Evolutionary conservation across 2,797 vertebrate genomes (phyloP), one percentile per base, ranked within the genome.

Genomic region (Erithacus rubecula): DNA sequence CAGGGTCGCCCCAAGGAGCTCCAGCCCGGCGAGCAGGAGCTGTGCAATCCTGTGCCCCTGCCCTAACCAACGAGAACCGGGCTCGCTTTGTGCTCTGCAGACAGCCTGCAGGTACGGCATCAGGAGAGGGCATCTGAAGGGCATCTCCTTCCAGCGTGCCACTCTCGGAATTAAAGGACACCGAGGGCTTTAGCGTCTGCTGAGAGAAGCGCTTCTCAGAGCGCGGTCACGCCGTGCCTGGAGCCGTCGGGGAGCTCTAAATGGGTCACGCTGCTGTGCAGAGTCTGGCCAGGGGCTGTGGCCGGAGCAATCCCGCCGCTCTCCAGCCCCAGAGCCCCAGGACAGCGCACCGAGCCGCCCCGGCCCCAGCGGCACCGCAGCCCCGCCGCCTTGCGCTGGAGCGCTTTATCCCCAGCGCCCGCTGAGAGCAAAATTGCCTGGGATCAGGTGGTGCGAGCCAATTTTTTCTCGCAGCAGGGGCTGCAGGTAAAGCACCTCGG

Each of bases 401-500:
- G 82, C 21, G 20, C 92, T 89, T 94, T 41, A 95, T 95, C 94
- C 95, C 81, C 86, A 83, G 92, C 87, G 37, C 96, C 96, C 32
- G 92, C 97, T 97, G 97, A 88, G 97, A 97, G 64, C 60, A 60
- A 95, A 97, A 97, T 97, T 97, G 95, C 93, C 92, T 93, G 32
- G 90, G 96, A 96, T 97, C 97, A 94, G 95, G 94, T 96, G 96
- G 94, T 96, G 93, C 52, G 55, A 96, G 95, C 94, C 97, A 97
- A 97, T 97, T 97, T 97, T 97, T 92, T 86, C 95, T 97, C 96
- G 10, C 97, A 97, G 96, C 95, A 85, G 97, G 96, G 81, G 90
- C 94, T 15, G 32, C 93, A 96, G 95, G 95, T 97, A 95, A 96
- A 97, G 92, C 92, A 95, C 96, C 96, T 96, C 64, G 1, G 76